Percentiles rank a stretch among this genome's conserved stretches.
Evolutionary conservation across 1,140 invertebrate genomes (phyloP).

Genomic region (Atopsyche davidsoni): DNA sequence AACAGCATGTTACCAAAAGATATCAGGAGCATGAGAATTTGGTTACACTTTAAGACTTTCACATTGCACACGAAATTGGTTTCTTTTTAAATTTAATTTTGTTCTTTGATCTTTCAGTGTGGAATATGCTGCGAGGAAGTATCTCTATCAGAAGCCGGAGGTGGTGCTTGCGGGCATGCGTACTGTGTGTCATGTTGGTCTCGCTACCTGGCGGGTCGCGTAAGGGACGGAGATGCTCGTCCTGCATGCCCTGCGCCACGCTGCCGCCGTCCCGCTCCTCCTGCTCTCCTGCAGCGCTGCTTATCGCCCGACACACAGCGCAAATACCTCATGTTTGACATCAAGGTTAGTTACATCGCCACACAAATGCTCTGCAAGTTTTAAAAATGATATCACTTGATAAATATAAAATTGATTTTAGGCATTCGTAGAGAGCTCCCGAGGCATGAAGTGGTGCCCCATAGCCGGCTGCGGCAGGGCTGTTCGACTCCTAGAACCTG

Average conservation of each 20-base stretch:
- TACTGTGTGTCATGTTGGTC: constrained; percentile 66
- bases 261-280: constrained; percentile 61
- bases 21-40: no score
- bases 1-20: no score
- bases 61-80: no score
- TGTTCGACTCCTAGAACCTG: constrained; percentile 58
- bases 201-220: constrained; percentile 61
- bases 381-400: not conserved
- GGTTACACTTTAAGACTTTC: no score
- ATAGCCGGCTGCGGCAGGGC: constrained; percentile 63
- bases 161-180: constrained; percentile 56
- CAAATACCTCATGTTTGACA: constrained; percentile 67
- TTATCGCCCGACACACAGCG: constrained; percentile 61
- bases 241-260: constrained; percentile 63
- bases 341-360: constrained; percentile 48
- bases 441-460: constrained; percentile 70
- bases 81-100: constrained; percentile 6
- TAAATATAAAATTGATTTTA: constrained; percentile 34
- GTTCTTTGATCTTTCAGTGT: constrained; percentile 48
- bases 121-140: constrained; percentile 55
- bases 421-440: constrained; percentile 71
- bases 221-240: constrained; percentile 62
- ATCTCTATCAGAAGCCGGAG: constrained; percentile 33
- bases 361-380: constrained; percentile 8
- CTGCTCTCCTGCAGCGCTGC: constrained; percentile 61